Conservation (phyloP, 1,140 invertebrate genomes). For the Atta texana region DNA sequence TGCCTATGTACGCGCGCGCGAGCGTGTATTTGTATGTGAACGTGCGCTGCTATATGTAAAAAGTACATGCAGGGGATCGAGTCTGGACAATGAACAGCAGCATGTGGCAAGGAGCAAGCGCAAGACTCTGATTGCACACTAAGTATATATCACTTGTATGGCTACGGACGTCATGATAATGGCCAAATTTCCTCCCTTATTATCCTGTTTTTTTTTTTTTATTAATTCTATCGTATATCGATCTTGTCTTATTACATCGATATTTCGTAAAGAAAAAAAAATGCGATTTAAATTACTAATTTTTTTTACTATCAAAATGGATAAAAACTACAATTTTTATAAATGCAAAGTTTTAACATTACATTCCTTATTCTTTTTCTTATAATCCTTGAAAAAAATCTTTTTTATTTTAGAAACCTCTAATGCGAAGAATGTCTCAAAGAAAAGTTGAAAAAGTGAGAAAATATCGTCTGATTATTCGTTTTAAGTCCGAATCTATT, state of each 20-base stretch:
- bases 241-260: not conserved
- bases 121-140: slow-evolving; percentile 67
- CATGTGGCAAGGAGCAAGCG: slow-evolving; percentile 61
- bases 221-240: not conserved
- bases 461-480: no score
- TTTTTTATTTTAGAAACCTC: not conserved
- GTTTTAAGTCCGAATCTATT: no score
- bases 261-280: not conserved
- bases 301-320: not conserved
- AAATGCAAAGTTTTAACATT: not conserved
- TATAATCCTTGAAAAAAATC: not conserved
- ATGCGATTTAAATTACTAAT: not conserved
- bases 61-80: slow-evolving; percentile 4
- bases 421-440: no score
- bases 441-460: no score
- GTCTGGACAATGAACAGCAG: slow-evolving; percentile 56
- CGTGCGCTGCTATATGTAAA: not conserved
- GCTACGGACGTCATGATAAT: slow-evolving; percentile 50
- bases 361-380: not conserved
- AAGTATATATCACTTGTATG: slow-evolving; percentile 65
- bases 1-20: not conserved
- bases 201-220: not conserved
- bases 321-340: not conserved
- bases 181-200: not conserved
- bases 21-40: not conserved